Evolutionary conservation across 23 tunicate genomes (phyloP), one percentile per base, ranked within the genome.

Genomic region (Corella eumyota): DNA sequence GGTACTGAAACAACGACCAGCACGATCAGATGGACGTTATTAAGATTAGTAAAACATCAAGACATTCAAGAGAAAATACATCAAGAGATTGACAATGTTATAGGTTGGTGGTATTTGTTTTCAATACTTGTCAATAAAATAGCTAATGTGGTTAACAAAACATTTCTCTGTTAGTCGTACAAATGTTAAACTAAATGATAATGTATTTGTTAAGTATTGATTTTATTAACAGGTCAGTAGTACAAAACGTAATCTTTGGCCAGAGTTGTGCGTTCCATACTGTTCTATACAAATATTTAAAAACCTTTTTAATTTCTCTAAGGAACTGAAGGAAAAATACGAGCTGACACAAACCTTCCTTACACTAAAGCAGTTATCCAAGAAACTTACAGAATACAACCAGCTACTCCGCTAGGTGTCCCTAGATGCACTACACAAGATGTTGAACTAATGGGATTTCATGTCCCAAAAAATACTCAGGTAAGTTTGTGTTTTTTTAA

Each of bases 391-490:
- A 38, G 71, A 19, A 49, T 66, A 25, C 71, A 38, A 30, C 26
- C 71, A 1, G 22, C 50, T 22, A 47, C 53, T 11, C 71, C 71
- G 21, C 59, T 66, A 20, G 48, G 50, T 3, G 71, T 66, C 4
- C 71, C 71, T 6, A 38, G 71, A 25, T 30, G 40, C 17, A 30
- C 71, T 11, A 66, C 71, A 28, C 31, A 2, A 66, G 59, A 66
- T n/a, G 32, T 34, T 17, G 31, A 59, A 19, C 59, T 66, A 2
- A 27, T 66, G 40, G 71, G 71, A 2, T 66, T 30, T 30, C 71
- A 66, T n/a, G 50, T 66, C 27, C 71, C 71, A 27, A 66, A 66
- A 66, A 50, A 66, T 47, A 66, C 71, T 3, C 71, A 66, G 33
- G 71, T 66, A 66, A 48, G n/a, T n/a, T n/a, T n/a, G n/a, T n/a